phyloP scores from a whole-genome alignment of 2,113 vertebrate species.

The Pteronura brasiliensis region DNA sequence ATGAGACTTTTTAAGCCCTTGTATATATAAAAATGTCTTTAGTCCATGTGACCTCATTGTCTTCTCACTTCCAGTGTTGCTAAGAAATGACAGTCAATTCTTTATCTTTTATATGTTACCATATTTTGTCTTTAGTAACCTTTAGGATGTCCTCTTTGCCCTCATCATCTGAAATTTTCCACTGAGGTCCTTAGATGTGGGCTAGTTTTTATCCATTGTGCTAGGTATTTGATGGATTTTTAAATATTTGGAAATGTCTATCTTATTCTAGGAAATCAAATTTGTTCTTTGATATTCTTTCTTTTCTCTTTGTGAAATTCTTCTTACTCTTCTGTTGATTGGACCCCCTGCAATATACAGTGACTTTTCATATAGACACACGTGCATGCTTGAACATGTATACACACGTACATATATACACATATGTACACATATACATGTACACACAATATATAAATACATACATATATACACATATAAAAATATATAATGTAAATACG shows the following conservation, averaged over 20 bases:
- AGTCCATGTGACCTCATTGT: not conserved
- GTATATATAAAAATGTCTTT: not conserved
- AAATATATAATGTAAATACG: too few relatives aligned
- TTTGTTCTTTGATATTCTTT: not conserved
- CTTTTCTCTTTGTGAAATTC: not conserved
- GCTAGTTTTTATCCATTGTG: not conserved
- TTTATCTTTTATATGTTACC: not conserved
- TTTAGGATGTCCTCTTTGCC: not conserved
- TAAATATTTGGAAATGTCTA: not conserved
- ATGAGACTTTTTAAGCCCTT: not conserved
- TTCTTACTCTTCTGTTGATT: not conserved
- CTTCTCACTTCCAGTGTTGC: not conserved
- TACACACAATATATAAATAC: too few relatives aligned
- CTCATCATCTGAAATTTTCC: not conserved
- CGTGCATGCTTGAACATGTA: rapidly evolving
- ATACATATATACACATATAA: too few relatives aligned
- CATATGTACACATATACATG: too few relatives aligned
- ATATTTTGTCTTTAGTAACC: not conserved
- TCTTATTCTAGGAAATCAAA: not conserved
- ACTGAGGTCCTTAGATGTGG: not conserved
- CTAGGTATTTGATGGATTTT: not conserved
- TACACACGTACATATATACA: too few relatives aligned
- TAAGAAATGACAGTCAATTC: not conserved
- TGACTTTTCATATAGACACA: not conserved
- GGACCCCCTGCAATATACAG: not conserved